Percentiles rank a stretch among this genome's conserved stretches.
Evolutionary conservation across 2,888 invertebrate species (phyloP).

Genomic region (Bellardia bayeri): DNA sequence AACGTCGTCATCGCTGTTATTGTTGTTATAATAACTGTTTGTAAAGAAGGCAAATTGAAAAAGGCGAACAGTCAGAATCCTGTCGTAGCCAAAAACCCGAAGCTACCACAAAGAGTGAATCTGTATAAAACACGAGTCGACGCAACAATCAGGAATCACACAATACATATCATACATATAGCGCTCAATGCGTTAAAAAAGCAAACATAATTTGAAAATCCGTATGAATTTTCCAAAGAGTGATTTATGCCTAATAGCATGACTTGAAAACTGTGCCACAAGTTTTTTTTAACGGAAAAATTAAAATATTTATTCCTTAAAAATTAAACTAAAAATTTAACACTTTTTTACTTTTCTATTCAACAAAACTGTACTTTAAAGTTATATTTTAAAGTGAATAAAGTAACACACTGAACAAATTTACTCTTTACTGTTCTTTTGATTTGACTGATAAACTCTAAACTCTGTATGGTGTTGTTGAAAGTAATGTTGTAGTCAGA

Average conservation of each 20-base stretch:
- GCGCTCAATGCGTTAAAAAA: slow-evolving; percentile 3
- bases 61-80: slow-evolving; percentile 52
- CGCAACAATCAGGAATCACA: slow-evolving; percentile 58
- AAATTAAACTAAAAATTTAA: neutral
- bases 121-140: slow-evolving; percentile 61
- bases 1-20: slow-evolving; percentile 46
- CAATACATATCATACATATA: slow-evolving; percentile 3
- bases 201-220: neutral
- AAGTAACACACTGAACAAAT: slow-evolving; percentile 3
- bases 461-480: slow-evolving; percentile 74
- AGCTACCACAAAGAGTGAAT: slow-evolving; percentile 32
- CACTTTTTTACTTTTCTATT: neutral
- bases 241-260: slow-evolving; percentile 48
- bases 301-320: slow-evolving; percentile 1
- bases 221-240: slow-evolving; percentile 31
- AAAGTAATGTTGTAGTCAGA: slow-evolving; percentile 79
- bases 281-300: neutral
- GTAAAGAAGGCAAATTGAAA: neutral
- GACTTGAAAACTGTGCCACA: slow-evolving; percentile 38
- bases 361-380: neutral
- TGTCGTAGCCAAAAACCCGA: slow-evolving; percentile 67
- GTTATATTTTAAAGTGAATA: neutral
- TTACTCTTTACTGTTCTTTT: slow-evolving; percentile 22
- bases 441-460: slow-evolving; percentile 11
- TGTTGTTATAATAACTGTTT: slow-evolving; percentile 45